Conservation (phyloP, 2,797 vertebrate species). For the Spea hammondii region DNA sequence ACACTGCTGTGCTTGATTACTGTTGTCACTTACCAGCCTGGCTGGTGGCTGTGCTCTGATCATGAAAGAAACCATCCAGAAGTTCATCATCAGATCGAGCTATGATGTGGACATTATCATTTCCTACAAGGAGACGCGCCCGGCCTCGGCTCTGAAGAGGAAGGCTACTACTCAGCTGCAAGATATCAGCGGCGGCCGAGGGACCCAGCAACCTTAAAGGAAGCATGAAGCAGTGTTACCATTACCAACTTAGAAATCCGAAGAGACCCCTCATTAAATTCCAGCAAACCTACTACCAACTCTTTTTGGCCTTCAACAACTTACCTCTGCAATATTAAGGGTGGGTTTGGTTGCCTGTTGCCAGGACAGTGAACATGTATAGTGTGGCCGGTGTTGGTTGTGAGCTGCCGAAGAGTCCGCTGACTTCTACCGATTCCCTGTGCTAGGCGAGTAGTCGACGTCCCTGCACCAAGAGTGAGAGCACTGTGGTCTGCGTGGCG, state of each 20-base stretch:
- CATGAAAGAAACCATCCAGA: conserved; percentile 94
- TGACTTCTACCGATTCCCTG: conserved; percentile 92
- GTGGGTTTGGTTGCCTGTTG: conserved; percentile 91
- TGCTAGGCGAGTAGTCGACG: conserved; percentile 83
- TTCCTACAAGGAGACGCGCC: conserved; percentile 89
- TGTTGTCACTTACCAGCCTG: conserved; percentile 78
- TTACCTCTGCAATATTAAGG: conserved; percentile 90
- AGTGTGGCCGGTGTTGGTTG: conserved; percentile 90
- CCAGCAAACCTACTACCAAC: no score
- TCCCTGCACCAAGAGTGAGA: conserved; percentile 82
- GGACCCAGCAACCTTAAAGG: conserved; percentile 82
- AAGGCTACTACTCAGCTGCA: conserved; percentile 92
- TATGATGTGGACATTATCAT: conserved; percentile 95
- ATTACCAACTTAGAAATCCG: background rate
- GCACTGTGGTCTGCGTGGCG: conserved; percentile 90
- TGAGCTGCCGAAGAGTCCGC: conserved; percentile 87
- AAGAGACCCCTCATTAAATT: no score
- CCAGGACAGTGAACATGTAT: conserved; percentile 97
- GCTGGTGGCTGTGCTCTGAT: conserved; percentile 89
- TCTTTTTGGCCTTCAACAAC: conserved; percentile 22
- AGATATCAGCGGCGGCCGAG: conserved; percentile 92
- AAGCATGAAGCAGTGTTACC: background rate
- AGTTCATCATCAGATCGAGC: conserved; percentile 92
- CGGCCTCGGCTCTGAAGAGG: conserved; percentile 91
- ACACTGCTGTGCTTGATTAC: background rate